A percentile compares a stretch with the other conserved stretches of the same genome.
phyloP scores from a whole-genome alignment of 92 coral and sea anemone genomes.

The Umimayanthus chanpuru region DNA sequence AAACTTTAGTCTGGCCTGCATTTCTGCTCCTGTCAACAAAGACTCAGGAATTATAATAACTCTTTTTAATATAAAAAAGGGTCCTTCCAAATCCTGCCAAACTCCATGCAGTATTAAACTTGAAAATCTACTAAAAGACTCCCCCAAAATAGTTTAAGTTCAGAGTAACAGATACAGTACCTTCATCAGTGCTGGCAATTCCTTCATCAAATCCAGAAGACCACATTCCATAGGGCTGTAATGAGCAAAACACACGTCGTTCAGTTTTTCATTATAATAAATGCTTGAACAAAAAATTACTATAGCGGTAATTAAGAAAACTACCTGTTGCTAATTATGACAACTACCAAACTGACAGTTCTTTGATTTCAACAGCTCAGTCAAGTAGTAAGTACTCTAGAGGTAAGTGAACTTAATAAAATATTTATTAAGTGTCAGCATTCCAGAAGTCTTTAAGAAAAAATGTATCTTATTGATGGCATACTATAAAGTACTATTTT shows the following conservation, averaged over 20 bases:
- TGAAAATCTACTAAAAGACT: not conserved
- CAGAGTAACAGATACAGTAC: not conserved
- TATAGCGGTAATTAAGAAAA: no score
- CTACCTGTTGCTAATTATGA: no score
- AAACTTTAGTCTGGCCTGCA: not conserved
- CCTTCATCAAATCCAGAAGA: not conserved
- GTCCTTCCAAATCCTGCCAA: no score
- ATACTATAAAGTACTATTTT: no score
- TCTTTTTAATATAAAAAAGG: no score
- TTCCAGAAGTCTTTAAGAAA: no score
- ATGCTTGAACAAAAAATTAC: no score
- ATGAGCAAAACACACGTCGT: not conserved
- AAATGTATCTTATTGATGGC: not conserved
- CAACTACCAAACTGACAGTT: no score
- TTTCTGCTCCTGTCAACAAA: not conserved
- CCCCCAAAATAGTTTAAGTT: not conserved
- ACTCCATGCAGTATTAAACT: not conserved
- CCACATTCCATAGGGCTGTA: conserved; percentile 33
- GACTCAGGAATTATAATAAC: not conserved
- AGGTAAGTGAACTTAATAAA: no score
- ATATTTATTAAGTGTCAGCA: no score
- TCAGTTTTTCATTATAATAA: not conserved
- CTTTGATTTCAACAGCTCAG: no score
- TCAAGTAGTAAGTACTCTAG: no score
- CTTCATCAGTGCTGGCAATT: not conserved